These are phyloP conservation scores for Drosophila melanosoma DNA, from an alignment of 2,888 invertebrate species.

Conservation along the genomic window DNA sequence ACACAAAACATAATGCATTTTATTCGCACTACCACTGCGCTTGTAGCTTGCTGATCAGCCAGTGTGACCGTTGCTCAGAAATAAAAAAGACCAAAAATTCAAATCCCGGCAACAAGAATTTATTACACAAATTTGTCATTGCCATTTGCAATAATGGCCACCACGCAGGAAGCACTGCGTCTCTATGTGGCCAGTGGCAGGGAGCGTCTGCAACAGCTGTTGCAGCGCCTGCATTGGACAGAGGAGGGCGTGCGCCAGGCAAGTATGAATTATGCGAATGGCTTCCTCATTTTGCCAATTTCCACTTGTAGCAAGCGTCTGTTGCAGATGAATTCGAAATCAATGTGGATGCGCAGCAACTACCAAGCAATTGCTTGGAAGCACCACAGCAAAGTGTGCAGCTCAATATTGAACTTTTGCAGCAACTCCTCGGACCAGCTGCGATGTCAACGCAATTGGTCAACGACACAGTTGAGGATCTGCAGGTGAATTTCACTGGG, in stretches of 20 bases:
- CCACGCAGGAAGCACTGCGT: conserved; percentile 36
- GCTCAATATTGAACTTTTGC: conserved; percentile 16
- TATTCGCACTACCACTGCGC: background rate
- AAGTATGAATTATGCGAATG: conserved; percentile 9
- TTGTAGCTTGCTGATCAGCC: background rate
- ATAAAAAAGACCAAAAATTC: background rate
- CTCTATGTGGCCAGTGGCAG: conserved; percentile 44
- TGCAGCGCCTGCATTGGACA: conserved; percentile 72
- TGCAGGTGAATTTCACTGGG: conserved; percentile 70
- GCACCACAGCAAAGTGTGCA: conserved; percentile 32
- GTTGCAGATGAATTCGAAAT: background rate
- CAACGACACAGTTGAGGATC: conserved; percentile 68
- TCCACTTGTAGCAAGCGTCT: background rate
- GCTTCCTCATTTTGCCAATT: background rate
- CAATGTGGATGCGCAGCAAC: background rate
- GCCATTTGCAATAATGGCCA: conserved; percentile 3
- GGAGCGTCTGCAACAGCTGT: conserved; percentile 56
- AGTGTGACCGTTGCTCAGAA: conserved; percentile 15
- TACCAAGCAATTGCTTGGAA: conserved; percentile 30
- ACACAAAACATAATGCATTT: background rate
- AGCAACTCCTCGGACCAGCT: conserved; percentile 50
- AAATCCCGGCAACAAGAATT: background rate
- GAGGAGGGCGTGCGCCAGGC: conserved; percentile 65
- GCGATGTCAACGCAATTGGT: background rate
- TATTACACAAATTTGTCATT: background rate